Evolutionary conservation across 2,888 invertebrate species (phyloP), one percentile per base, ranked within the genome.

Genomic region (Trachelus troglodyta): DNA sequence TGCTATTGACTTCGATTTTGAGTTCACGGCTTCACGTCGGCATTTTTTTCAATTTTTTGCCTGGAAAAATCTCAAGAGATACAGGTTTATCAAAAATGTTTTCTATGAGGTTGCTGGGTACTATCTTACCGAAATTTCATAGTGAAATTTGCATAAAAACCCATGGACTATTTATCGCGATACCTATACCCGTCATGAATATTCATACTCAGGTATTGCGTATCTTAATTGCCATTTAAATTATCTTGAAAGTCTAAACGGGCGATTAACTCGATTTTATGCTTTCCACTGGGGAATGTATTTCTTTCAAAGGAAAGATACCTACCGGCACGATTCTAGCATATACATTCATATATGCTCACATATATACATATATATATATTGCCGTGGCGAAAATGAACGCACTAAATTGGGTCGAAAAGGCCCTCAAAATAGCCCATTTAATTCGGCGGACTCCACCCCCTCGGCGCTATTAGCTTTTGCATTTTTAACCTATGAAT

Each of bases 401-500:
- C 71, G 56, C 15, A 75, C 74, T 69, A 69, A 76, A 76, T 76
- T 30, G 69, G 56, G 23, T 33, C 69, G 37, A n/a, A 74, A 40
- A 40, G 80, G 85, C 83, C 83, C 83, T 79, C 82, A 85, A 86
- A 89, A 88, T 86, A 87, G 85, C 85, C 85, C 85, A 85, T 88
- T 90, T 89, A 87, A 88, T 87, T 85, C 84, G 80, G 76, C 76
- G 79, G 80, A 80, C 83, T 83, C 85, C 86, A 83, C 89, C 87
- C 82, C 69, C 83, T 83, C 84, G 84, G 79, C 85, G 85, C 86
- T 87, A 85, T 86, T 85, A 86, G 85, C 83, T 84, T 87, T 88
- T 87, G 87, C 87, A 90, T 88, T 89, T 90, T 88, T 85, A 85
- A 84, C 86, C 89, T 89, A 89, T 89, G 90, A 90, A 89, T 90